These are phyloP conservation scores for Anthrax anthrax DNA, from an alignment of 2,888 invertebrate species.

Conservation along the genomic window DNA sequence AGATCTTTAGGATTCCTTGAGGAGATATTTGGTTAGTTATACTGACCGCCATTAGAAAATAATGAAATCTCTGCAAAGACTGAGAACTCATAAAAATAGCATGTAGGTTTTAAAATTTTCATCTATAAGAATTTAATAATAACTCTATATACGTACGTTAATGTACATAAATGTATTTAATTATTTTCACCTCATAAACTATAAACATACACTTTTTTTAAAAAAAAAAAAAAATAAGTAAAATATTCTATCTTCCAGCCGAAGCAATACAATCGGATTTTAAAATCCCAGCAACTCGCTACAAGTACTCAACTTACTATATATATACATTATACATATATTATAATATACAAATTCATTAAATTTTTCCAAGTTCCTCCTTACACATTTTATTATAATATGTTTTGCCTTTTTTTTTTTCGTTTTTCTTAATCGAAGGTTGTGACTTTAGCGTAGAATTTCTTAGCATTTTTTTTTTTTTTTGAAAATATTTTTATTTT, in stretches of 20 bases:
- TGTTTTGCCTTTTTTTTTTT: background rate
- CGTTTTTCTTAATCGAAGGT: slow-evolving; percentile 10
- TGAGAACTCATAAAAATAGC: slow-evolving; percentile 21
- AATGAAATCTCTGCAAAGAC: slow-evolving; percentile 34
- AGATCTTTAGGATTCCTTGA: slow-evolving; percentile 7
- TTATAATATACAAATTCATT: no score
- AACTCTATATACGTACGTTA: no score
- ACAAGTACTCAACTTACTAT: no score
- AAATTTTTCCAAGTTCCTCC: background rate
- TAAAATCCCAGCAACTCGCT: no score
- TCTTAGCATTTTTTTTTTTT: slow-evolving; percentile 6
- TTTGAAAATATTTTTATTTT: no score
- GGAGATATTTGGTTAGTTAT: slow-evolving; percentile 12
- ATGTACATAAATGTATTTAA: no score
- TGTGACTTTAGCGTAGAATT: slow-evolving; percentile 11
- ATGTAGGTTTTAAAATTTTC: background rate
- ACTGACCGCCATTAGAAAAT: slow-evolving; percentile 11
- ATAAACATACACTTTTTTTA: no score
- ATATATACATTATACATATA: no score
- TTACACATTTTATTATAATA: background rate
- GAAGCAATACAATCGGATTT: no score
- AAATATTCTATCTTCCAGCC: background rate
- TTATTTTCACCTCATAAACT: no score
- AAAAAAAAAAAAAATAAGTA: no score
- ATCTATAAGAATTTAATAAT: no score